Evolutionary conservation across 2,113 vertebrate genomes (phyloP).

Genomic region (Coregonus clupeaformis): DNA sequence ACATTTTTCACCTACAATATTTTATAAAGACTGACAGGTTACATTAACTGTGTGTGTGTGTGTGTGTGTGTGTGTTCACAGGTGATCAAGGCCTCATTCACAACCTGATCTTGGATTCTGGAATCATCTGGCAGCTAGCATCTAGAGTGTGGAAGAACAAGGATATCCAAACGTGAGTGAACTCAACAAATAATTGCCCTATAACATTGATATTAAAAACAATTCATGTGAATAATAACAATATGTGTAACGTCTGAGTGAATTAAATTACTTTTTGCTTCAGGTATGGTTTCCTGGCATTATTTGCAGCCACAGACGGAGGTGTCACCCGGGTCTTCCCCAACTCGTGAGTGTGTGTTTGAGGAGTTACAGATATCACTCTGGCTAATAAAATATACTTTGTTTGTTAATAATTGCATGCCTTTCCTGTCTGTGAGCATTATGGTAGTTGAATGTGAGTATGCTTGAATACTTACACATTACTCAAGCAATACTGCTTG

Average conservation of each 20-base stretch:
- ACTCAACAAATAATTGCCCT: not conserved
- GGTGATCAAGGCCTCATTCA: slow-evolving; percentile 94
- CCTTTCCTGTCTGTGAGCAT: not conserved
- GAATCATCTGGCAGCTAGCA: slow-evolving; percentile 91
- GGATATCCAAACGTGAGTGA: slow-evolving; percentile 88
- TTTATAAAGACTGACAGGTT: too few relatives aligned
- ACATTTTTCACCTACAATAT: not conserved
- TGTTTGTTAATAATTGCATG: not conserved
- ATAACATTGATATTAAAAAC: not conserved
- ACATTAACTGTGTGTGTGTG: not conserved
- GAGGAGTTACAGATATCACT: not conserved
- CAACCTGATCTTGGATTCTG: slow-evolving; percentile 93
- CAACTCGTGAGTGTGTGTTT: slow-evolving; percentile 82
- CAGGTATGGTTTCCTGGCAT: slow-evolving; percentile 96
- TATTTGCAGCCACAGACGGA: slow-evolving; percentile 92
- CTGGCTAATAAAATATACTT: too few relatives aligned
- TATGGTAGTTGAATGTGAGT: not conserved
- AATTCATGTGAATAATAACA: too few relatives aligned
- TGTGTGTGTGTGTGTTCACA: slow-evolving; percentile 42
- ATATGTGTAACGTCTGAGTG: not conserved
- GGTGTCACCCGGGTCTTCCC: slow-evolving; percentile 95
- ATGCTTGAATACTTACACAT: too few relatives aligned
- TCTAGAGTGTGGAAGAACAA: slow-evolving; percentile 92
- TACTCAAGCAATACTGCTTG: too few relatives aligned
- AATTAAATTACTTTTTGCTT: slow-evolving; percentile 7